Conservation (phyloP, 1,140 invertebrate species). For the Andricus grossulariae region DNA sequence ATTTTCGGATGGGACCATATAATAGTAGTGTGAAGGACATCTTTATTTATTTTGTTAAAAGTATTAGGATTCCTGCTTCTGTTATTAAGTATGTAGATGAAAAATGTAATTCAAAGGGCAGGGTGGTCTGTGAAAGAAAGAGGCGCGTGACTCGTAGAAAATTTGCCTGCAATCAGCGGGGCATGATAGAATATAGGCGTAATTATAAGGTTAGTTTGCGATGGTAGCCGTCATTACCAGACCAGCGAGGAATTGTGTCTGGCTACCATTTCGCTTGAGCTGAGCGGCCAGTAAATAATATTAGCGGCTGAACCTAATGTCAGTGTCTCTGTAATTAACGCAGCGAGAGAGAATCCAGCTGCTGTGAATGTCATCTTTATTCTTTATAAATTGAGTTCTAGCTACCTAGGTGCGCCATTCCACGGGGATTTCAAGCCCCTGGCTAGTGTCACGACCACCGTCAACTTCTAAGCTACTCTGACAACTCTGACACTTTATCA, state of each 20-base stretch:
- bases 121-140: neutral
- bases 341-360: slow-evolving; percentile 28
- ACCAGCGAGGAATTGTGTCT: slow-evolving; percentile 50
- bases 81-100: neutral
- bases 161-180: slow-evolving; percentile 9
- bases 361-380: neutral
- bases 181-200: slow-evolving; percentile 45
- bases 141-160: slow-evolving; percentile 13
- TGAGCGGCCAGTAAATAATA: slow-evolving; percentile 50
- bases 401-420: neutral
- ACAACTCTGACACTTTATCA: neutral
- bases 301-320: slow-evolving; percentile 45
- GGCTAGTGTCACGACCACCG: neutral
- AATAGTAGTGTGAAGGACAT: too few species aligned
- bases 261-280: slow-evolving; percentile 45
- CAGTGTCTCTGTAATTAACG: slow-evolving; percentile 54
- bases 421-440: neutral
- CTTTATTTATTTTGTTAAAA: too few species aligned
- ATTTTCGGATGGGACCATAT: too few species aligned
- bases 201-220: slow-evolving; percentile 52
- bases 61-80: too few species aligned
- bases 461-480: neutral
- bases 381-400: neutral
- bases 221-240: slow-evolving; percentile 56
- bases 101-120: neutral